Evolutionary conservation across 2,888 invertebrate species (phyloP), one percentile per base, ranked within the genome.

Genomic region (Stomorhina lunata): DNA sequence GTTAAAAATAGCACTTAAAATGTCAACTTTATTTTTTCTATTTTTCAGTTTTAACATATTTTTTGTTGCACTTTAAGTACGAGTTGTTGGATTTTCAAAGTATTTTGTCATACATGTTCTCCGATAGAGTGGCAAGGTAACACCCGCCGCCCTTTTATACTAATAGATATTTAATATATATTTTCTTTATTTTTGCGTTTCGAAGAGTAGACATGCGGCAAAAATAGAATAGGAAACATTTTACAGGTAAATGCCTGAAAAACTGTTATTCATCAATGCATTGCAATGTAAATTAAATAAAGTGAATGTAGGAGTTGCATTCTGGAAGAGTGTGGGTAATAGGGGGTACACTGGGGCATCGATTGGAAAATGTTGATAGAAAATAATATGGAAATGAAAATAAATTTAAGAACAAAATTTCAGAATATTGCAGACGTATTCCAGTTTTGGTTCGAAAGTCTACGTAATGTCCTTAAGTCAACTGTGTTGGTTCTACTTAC

Each of bases 1-100:
- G 32, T 65, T 59, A 71, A 69, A 75, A 80, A 75, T 57, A 53
- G 32, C 80, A 80, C 76, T 80, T 71, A 80, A 80, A 76, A 76
- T 80, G 71, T 69, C 76, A 76, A 59, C 40, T 65, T n/a, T 32
- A 17, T 34, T 17, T 27, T 4, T n/a, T 37, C 10, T 0, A 5
- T 63, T 40, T 37, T 40, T 40, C 20, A 2, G 10, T 48, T 4
- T 20, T n/a, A n/a, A n/a, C n/a, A n/a, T n/a, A n/a, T 66, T 57
- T 55, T 65, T 53, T 15, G 29, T 45, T 7, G 10, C 32, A 29
- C 17, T 55, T 69, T 20, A 3, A 32, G 34, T 34, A 20, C 12
- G 20, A 29, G 53, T 37, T 66, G 15, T 32, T 43, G 2, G n/a
- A 50, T 5, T 68, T 57, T 37, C 12, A 15, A n/a, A 7, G n/a